Evolutionary conservation across 2,888 invertebrate genomes (phyloP).

Genomic region (Hypomecis atomaria): DNA sequence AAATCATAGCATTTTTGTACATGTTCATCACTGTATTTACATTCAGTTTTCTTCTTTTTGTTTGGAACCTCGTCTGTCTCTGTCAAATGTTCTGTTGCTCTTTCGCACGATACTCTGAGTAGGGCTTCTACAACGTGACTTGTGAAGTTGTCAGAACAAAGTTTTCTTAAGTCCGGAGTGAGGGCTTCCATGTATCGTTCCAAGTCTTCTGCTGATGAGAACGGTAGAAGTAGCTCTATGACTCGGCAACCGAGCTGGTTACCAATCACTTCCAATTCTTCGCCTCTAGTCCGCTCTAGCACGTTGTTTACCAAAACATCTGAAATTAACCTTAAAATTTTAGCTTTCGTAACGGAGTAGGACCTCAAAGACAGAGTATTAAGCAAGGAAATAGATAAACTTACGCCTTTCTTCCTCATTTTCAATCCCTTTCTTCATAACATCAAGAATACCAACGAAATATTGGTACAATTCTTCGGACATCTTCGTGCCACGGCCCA

Average conservation of each 20-base stretch:
- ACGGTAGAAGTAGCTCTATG: constrained; percentile 90
- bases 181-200: constrained; percentile 87
- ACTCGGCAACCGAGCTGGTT: constrained; percentile 93
- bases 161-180: constrained; percentile 86
- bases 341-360: no score
- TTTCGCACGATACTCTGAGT: constrained; percentile 80
- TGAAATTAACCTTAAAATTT: constrained; percentile 50
- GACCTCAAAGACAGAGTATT: no score
- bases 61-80: constrained; percentile 55
- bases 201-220: constrained; percentile 86
- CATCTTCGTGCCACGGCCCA: constrained; percentile 88
- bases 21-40: constrained; percentile 75
- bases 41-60: constrained; percentile 59
- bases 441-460: constrained; percentile 90
- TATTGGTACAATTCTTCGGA: constrained; percentile 91
- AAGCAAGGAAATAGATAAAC: constrained; percentile 31
- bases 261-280: constrained; percentile 89
- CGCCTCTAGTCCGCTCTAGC: constrained; percentile 87
- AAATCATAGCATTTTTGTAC: constrained; percentile 86
- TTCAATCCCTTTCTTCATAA: constrained; percentile 87
- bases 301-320: constrained; percentile 90
- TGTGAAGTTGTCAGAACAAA: constrained; percentile 90
- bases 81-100: constrained; percentile 76
- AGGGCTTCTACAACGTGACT: constrained; percentile 92
- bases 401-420: constrained; percentile 89